Evolutionary conservation across 2,113 vertebrate species (phyloP).

Genomic region (Leptobrachium ailaonicum): DNA sequence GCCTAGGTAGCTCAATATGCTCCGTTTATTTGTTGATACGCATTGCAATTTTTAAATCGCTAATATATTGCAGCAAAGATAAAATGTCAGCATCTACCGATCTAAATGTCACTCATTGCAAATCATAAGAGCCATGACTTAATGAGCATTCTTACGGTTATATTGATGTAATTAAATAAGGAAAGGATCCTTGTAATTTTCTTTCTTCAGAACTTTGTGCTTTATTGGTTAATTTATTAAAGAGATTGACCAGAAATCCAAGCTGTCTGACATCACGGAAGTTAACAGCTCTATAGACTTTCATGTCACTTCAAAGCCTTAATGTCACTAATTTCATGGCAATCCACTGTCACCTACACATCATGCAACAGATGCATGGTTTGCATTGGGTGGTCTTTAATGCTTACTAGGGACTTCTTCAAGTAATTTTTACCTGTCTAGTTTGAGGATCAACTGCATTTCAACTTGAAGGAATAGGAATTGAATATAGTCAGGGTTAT

Average conservation of each 20-base stretch:
- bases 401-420: too few species aligned
- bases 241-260: not conserved
- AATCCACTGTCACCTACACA: not conserved
- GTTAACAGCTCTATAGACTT: conserved; percentile 2
- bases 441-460: too few species aligned
- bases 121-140: not conserved
- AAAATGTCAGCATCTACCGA: too few species aligned
- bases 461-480: too few species aligned
- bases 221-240: conserved; percentile 14
- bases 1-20: too few species aligned
- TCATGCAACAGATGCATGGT: not conserved
- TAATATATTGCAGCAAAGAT: too few species aligned
- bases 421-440: too few species aligned
- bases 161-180: conserved; percentile 5
- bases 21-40: too few species aligned
- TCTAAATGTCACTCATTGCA: too few species aligned
- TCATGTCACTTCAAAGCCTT: conserved; percentile 22
- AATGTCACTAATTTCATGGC: not conserved
- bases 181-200: not conserved
- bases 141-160: not conserved
- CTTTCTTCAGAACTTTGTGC: not conserved
- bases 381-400: too few species aligned
- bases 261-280: not conserved
- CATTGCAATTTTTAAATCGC: too few species aligned
- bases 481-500: too few species aligned